phyloP scores from a whole-genome alignment of 2,888 invertebrate species.

The Prosopocoilus inquinatus region DNA sequence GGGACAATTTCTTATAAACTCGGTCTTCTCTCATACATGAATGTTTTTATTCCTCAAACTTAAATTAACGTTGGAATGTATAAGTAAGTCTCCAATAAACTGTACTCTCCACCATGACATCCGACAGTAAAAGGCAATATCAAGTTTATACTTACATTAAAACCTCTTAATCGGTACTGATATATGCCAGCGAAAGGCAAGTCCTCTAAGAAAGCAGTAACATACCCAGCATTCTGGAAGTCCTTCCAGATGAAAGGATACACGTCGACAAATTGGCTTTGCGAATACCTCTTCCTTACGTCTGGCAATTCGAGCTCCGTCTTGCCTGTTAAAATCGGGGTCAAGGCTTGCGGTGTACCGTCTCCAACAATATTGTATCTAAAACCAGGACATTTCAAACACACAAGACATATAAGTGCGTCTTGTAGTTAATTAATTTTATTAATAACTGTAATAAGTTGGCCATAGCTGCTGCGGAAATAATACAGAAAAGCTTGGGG shows the following conservation, averaged over 20 bases:
- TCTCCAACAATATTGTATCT: slow-evolving; percentile 80
- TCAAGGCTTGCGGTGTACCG: slow-evolving; percentile 82
- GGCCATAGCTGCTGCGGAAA: no score
- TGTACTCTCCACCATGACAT: not conserved
- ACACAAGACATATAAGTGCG: no score
- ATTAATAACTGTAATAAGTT: no score
- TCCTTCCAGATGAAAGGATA: slow-evolving; percentile 88
- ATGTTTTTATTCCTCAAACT: no score
- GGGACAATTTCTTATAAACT: no score
- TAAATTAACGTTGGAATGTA: no score
- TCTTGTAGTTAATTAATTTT: no score
- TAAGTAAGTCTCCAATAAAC: not conserved
- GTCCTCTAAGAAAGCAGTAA: slow-evolving; percentile 86
- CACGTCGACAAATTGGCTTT: slow-evolving; percentile 66
- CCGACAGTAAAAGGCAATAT: not conserved
- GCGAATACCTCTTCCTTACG: slow-evolving; percentile 66
- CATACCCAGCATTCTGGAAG: slow-evolving; percentile 67
- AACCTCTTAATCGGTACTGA: slow-evolving; percentile 86
- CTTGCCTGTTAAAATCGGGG: slow-evolving; percentile 83
- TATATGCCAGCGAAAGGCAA: slow-evolving; percentile 82
- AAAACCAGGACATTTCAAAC: slow-evolving; percentile 18
- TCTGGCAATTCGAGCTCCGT: slow-evolving; percentile 87
- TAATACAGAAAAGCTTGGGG: no score
- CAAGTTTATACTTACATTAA: slow-evolving; percentile 50
- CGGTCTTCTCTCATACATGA: no score